Evolutionary conservation across 2,888 invertebrate species (phyloP).

Genomic region (Petrolisthes manimaculis): DNA sequence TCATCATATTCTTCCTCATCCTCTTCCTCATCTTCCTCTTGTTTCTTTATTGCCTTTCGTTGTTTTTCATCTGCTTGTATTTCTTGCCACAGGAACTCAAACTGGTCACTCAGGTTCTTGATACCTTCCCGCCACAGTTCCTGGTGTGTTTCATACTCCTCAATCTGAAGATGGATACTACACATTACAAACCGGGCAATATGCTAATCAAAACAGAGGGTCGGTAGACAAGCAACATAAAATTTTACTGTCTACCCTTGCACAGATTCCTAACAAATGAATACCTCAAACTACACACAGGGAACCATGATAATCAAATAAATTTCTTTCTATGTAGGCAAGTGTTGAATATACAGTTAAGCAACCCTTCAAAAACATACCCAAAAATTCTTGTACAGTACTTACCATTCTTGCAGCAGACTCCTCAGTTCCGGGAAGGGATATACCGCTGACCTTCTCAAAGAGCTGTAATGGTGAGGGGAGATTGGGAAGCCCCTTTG

Average conservation of each 20-base stretch:
- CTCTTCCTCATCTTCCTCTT: slow-evolving; percentile 29
- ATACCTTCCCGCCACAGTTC: slow-evolving; percentile 40
- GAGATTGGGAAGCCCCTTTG: slow-evolving; percentile 51
- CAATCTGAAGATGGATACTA: slow-evolving; percentile 12
- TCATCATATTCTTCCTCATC: slow-evolving; percentile 30
- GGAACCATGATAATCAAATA: not conserved
- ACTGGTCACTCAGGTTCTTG: slow-evolving; percentile 26
- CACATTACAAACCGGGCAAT: too few relatives aligned
- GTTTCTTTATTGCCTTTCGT: slow-evolving; percentile 9
- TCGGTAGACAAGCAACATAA: too few relatives aligned
- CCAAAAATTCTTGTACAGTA: not conserved
- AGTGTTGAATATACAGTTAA: not conserved
- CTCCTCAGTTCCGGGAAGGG: slow-evolving; percentile 48
- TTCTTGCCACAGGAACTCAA: slow-evolving; percentile 52
- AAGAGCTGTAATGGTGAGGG: slow-evolving; percentile 57
- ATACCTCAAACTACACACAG: not conserved
- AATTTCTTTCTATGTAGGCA: not conserved
- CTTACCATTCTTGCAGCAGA: slow-evolving; percentile 45
- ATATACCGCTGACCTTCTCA: slow-evolving; percentile 55
- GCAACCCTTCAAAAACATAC: not conserved
- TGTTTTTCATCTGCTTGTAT: slow-evolving; percentile 47
- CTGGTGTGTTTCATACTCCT: slow-evolving; percentile 53
- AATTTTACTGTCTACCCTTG: too few relatives aligned
- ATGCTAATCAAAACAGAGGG: too few relatives aligned
- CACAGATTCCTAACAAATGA: not conserved